Evolutionary conservation across 2,888 invertebrate genomes (phyloP), one percentile per base, ranked within the genome.

Genomic region (Bedellia somnulentella): DNA sequence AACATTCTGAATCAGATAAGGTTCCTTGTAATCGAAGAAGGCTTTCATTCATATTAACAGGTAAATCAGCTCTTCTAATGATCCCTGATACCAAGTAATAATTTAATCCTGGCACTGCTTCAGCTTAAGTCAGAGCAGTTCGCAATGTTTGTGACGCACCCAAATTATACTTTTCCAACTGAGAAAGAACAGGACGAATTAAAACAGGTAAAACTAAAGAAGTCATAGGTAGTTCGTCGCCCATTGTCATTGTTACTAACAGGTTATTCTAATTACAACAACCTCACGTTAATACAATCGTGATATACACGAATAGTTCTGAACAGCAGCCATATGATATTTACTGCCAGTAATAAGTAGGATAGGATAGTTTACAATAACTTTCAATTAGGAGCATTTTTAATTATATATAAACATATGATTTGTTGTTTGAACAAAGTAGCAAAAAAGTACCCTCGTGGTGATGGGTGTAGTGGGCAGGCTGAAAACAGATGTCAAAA

Each of bases 211-310:
- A 84, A 73, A 93, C 88, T 68, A 94, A 85, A 63, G 90, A 88
- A 73, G 88, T 86, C 70, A 91, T 87, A 79, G 91, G 90, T 71
- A 90, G 86, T 81, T 93, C 90, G 83, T 93, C 91, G 76, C 89
- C 92, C 93, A 93, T 93, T 85, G 89, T 90, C 89, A 89, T 89
- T 77, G 75, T 84, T n/a, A n/a, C n/a, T n/a, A n/a, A n/a, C n/a
- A n/a, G n/a, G n/a, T n/a, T n/a, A n/a, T n/a, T n/a, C n/a, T n/a
- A n/a, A n/a, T n/a, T n/a, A n/a, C n/a, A n/a, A n/a, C n/a, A n/a
- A n/a, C n/a, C n/a, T n/a, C n/a, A n/a, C n/a, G n/a, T n/a, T n/a
- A n/a, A n/a, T n/a, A n/a, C n/a, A n/a, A n/a, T n/a, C n/a, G n/a
- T n/a, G n/a, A n/a, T n/a, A n/a, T n/a, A n/a, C n/a, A n/a, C n/a